phyloP scores from a whole-genome alignment of 1,140 invertebrate genomes.

The Lepidurus arcticus region DNA sequence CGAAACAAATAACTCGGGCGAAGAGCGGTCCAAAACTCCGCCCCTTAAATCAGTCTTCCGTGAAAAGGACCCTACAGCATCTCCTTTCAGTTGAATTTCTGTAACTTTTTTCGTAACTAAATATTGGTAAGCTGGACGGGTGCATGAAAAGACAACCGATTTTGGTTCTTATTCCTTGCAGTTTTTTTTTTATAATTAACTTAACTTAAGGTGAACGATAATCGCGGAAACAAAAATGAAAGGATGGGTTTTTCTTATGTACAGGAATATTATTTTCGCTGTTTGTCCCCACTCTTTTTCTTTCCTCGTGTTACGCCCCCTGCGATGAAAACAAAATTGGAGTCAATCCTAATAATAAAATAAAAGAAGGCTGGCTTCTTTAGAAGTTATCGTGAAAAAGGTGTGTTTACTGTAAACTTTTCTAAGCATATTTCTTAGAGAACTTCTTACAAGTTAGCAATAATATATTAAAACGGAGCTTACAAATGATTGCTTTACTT shows the following conservation, averaged over 20 bases:
- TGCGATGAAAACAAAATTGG: not conserved
- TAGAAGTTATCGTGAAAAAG: not conserved
- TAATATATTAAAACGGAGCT: no score
- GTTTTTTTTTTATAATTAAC: not conserved
- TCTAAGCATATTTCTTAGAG: no score
- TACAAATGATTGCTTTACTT: no score
- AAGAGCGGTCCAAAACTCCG: not conserved
- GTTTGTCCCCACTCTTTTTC: not conserved
- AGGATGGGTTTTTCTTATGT: not conserved
- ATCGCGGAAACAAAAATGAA: not conserved
- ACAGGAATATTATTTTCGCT: slow-evolving; percentile 5
- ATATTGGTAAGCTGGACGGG: not conserved
- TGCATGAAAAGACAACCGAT: not conserved
- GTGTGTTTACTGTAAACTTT: not conserved
- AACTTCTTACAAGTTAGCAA: no score
- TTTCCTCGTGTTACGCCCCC: not conserved
- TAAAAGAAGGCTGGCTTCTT: not conserved
- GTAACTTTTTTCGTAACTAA: not conserved
- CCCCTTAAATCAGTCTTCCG: slow-evolving; percentile 13
- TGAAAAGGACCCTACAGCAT: not conserved
- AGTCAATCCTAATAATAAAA: not conserved
- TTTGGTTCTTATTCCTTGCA: not conserved
- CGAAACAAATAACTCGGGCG: not conserved
- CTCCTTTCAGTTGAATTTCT: not conserved
- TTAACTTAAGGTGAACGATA: not conserved